Percentiles rank a stretch among this genome's conserved stretches.
phyloP scores from a whole-genome alignment of 2,113 vertebrate species.

The Cariama cristata region DNA sequence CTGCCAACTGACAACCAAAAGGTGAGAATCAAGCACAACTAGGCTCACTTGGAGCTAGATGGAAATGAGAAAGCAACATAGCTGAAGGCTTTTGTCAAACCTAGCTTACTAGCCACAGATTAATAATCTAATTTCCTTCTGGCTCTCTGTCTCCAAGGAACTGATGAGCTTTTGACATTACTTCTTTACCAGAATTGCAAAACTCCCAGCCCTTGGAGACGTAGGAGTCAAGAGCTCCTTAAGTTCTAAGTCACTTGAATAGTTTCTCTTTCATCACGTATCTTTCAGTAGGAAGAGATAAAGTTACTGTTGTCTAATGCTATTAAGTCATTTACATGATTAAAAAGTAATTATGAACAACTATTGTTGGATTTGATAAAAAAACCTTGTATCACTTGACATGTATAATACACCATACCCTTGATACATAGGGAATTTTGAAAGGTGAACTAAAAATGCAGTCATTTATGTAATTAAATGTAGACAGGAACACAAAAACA shows the following conservation, averaged over 20 bases:
- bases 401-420: neutral
- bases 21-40: neutral
- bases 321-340: conserved; percentile 12
- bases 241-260: neutral
- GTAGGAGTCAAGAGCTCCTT: neutral
- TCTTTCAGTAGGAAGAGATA: conserved; percentile 9
- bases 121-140: conserved; percentile 50
- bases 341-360: conserved; percentile 36
- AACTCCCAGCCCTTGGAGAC: neutral
- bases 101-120: neutral
- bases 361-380: conserved; percentile 38
- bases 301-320: conserved; percentile 11
- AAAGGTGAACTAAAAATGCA: conserved; percentile 42
- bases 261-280: neutral
- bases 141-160: neutral
- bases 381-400: conserved; percentile 10
- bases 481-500: neutral
- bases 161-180: neutral
- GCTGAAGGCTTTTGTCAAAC: neutral
- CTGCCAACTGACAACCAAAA: neutral
- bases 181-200: neutral
- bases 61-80: neutral
- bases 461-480: conserved; percentile 15
- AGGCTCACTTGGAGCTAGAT: neutral
- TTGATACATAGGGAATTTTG: neutral